Evolutionary conservation across 2,113 vertebrate species (phyloP).

Genomic region (Himantopus leucocephalus): DNA sequence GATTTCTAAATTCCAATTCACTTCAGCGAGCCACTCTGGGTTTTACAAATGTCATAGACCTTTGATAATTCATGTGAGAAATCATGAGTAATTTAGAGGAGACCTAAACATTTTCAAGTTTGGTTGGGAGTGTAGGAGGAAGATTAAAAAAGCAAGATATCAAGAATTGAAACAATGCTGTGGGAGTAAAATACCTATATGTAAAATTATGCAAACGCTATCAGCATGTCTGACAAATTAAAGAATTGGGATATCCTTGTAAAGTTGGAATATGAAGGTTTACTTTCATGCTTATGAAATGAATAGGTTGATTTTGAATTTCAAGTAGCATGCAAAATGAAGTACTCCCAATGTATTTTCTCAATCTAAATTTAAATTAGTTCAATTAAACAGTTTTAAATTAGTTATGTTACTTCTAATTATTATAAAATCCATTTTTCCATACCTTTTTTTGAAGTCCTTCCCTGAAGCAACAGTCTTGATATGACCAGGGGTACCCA

Average conservation of each 20-base stretch:
- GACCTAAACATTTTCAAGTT: background rate
- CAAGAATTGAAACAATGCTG: background rate
- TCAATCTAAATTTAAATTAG: conserved; percentile 51
- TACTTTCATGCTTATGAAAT: background rate
- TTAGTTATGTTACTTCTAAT: conserved; percentile 31
- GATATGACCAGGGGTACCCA: background rate
- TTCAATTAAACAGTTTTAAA: conserved; percentile 30
- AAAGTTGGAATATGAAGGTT: background rate
- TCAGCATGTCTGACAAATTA: background rate
- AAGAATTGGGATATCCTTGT: background rate
- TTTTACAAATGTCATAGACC: background rate
- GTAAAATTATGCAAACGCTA: background rate
- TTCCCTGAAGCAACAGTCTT: background rate
- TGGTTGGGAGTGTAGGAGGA: background rate
- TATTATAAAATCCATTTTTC: background rate
- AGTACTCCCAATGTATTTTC: background rate
- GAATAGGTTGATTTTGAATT: background rate
- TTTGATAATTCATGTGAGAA: background rate
- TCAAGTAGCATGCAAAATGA: background rate
- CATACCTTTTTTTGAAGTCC: background rate
- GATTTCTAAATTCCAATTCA: background rate
- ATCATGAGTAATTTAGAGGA: background rate
- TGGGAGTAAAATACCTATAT: background rate
- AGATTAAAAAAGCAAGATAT: background rate
- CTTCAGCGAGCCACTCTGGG: background rate